Evolutionary conservation across 2,888 invertebrate genomes (phyloP).

Genomic region (Clunio marinus): DNA sequence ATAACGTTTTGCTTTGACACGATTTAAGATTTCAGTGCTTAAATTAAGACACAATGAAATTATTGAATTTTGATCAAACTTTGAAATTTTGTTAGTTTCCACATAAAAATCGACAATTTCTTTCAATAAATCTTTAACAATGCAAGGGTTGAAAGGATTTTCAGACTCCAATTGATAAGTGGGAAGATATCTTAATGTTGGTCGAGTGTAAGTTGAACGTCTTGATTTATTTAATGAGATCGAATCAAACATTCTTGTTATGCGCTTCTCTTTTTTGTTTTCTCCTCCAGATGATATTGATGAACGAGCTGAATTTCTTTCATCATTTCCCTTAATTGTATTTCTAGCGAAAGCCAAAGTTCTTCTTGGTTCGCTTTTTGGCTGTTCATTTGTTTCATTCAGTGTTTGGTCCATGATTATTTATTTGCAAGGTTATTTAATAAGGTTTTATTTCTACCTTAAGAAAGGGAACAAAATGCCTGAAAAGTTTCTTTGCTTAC

Average conservation of each 20-base stretch:
- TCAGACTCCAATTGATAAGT: constrained; percentile 19
- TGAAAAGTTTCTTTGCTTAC: too few species aligned
- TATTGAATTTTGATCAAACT: background rate
- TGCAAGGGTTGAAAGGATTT: constrained; percentile 19
- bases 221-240: background rate
- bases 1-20: background rate
- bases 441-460: too few species aligned
- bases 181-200: background rate
- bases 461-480: too few species aligned
- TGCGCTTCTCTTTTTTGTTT: too few species aligned
- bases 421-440: too few species aligned
- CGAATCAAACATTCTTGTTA: background rate
- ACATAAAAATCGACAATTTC: background rate
- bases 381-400: too few species aligned
- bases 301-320: too few species aligned
- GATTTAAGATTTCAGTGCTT: background rate
- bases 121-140: constrained; percentile 1
- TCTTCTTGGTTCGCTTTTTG: too few species aligned
- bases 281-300: too few species aligned
- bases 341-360: too few species aligned
- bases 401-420: too few species aligned
- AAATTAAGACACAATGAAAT: background rate
- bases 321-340: too few species aligned
- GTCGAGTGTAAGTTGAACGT: background rate
- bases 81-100: background rate